A percentile compares a stretch with the other conserved stretches of the same genome.
phyloP scores from a whole-genome alignment of 1,140 invertebrate species.

The Armadillidium nasatum region DNA sequence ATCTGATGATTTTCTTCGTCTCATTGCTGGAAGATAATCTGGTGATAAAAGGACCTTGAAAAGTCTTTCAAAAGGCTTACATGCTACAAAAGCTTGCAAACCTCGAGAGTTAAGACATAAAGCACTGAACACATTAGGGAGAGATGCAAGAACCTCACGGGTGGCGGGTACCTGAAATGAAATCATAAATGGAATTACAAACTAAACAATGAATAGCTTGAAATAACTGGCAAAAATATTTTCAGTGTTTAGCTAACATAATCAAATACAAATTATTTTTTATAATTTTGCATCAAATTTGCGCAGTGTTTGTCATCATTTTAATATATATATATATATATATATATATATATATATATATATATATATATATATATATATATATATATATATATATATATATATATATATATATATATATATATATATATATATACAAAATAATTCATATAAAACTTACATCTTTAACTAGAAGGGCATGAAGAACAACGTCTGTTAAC shows the following conservation, averaged over 20 bases:
- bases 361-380: too few relatives aligned
- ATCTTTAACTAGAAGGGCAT: conserved; percentile 76
- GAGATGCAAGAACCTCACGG: conserved; percentile 77
- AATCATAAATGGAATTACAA: conserved; percentile 10
- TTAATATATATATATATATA: too few relatives aligned
- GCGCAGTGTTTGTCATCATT: too few relatives aligned
- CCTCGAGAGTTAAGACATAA: conserved; percentile 80
- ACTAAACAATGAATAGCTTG: conserved; percentile 8
- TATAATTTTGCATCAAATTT: too few relatives aligned
- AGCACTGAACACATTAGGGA: conserved; percentile 88
- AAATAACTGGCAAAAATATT: conserved; percentile 21
- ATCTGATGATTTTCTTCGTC: conserved; percentile 72
- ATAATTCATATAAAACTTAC: neutral
- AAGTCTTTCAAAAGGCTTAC: conserved; percentile 76
- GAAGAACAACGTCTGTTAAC: conserved; percentile 81
- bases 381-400: too few relatives aligned
- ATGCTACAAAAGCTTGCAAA: conserved; percentile 71
- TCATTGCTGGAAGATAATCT: conserved; percentile 79
- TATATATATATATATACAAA: too few relatives aligned
- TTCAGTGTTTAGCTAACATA: conserved; percentile 54
- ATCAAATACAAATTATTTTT: too few relatives aligned
- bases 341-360: too few relatives aligned
- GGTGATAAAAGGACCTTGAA: conserved; percentile 73
- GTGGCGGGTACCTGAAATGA: conserved; percentile 66
- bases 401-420: too few relatives aligned